Evolutionary conservation across 1,140 invertebrate genomes (phyloP).

Genomic region (Apis laboriosa): DNA sequence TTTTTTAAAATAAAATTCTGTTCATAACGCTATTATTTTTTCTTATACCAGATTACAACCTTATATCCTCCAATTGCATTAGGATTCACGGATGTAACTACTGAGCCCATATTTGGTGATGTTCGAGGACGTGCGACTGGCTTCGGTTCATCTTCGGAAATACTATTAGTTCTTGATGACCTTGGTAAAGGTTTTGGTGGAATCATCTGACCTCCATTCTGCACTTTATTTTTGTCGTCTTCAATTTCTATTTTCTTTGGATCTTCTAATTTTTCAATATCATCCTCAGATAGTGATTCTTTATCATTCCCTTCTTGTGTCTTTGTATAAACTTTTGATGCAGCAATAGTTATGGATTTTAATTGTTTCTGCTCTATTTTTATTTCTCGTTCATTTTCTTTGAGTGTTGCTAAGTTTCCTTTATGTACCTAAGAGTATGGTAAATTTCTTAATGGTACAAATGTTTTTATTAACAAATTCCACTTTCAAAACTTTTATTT

Average conservation of each 20-base stretch:
- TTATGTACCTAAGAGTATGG: slow-evolving; percentile 77
- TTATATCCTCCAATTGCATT: slow-evolving; percentile 85
- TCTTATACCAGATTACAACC: slow-evolving; percentile 80
- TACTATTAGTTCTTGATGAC: slow-evolving; percentile 84
- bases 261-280: slow-evolving; percentile 64
- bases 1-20: neutral
- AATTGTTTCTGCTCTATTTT: slow-evolving; percentile 73
- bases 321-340: slow-evolving; percentile 75
- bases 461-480: slow-evolving; percentile 35
- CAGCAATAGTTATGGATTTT: slow-evolving; percentile 71
- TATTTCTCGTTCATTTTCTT: slow-evolving; percentile 75
- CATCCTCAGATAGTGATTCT: slow-evolving; percentile 54
- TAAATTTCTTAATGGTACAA: slow-evolving; percentile 66
- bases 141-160: slow-evolving; percentile 85
- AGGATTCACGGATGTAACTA: slow-evolving; percentile 82
- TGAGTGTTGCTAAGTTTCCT: slow-evolving; percentile 78
- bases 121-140: slow-evolving; percentile 88
- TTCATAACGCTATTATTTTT: slow-evolving; percentile 41
- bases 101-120: slow-evolving; percentile 80
- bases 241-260: slow-evolving; percentile 68
- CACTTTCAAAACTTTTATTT: slow-evolving; percentile 37
- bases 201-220: slow-evolving; percentile 75
- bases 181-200: slow-evolving; percentile 90
- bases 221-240: slow-evolving; percentile 75
- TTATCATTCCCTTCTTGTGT: slow-evolving; percentile 64